These are phyloP conservation scores for Meganola albula DNA, from an alignment of 2,888 invertebrate genomes.

Conservation along the genomic window DNA sequence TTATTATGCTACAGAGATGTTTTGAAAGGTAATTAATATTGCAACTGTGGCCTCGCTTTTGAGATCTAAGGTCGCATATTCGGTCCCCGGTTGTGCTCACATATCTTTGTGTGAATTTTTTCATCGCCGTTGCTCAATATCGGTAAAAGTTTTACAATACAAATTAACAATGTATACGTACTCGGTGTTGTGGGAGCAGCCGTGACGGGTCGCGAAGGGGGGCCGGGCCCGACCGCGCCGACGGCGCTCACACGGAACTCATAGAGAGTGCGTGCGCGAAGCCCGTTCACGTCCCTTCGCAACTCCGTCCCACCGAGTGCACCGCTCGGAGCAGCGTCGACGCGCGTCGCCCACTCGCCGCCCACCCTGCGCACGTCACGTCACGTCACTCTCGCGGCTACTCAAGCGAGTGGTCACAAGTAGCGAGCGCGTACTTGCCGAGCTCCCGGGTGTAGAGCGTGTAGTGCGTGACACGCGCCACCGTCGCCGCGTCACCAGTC, in stretches of 20 bases:
- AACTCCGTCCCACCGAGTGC: slow-evolving; percentile 44
- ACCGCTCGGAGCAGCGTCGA: slow-evolving; percentile 29
- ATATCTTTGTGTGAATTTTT: not conserved
- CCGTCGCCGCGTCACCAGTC: slow-evolving; percentile 83
- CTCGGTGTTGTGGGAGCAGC: slow-evolving; percentile 72
- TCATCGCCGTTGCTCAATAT: not conserved
- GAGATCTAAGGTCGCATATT: too few relatives aligned
- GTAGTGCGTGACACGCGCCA: slow-evolving; percentile 86
- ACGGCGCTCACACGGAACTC: slow-evolving; percentile 88
- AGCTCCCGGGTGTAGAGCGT: slow-evolving; percentile 85
- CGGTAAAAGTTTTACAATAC: not conserved
- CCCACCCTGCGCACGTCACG: slow-evolving; percentile 25
- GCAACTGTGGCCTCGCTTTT: too few relatives aligned
- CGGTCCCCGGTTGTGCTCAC: too few relatives aligned
- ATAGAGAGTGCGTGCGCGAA: slow-evolving; percentile 84
- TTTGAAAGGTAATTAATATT: too few relatives aligned
- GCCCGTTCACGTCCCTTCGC: slow-evolving; percentile 80
- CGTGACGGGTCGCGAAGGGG: slow-evolving; percentile 76
- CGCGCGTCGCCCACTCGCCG: slow-evolving; percentile 59
- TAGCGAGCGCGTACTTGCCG: slow-evolving; percentile 71
- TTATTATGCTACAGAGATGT: too few relatives aligned
- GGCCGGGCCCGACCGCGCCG: slow-evolving; percentile 80
- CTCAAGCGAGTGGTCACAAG: not conserved
- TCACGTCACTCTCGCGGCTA: not conserved
- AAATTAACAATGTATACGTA: slow-evolving; percentile 17